Evolutionary conservation across 2,888 invertebrate genomes (phyloP).

Genomic region (Oxyscelio sp.): DNA sequence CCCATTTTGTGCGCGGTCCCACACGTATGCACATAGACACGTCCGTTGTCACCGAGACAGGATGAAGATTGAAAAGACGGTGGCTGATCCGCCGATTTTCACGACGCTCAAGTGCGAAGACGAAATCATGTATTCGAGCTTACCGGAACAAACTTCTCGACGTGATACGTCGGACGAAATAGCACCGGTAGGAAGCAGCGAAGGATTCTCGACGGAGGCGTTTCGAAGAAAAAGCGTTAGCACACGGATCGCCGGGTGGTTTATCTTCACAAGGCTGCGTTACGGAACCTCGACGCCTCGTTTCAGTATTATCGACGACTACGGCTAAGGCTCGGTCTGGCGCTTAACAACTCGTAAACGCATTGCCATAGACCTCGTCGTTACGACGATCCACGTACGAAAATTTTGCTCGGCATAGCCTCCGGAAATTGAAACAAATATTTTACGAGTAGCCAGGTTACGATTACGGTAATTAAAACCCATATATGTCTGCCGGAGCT

Average conservation of each 20-base stretch:
- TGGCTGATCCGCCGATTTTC: slow-evolving; percentile 76
- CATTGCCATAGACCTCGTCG: slow-evolving; percentile 73
- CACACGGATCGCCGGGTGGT: slow-evolving; percentile 75
- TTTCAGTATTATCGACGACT: slow-evolving; percentile 83
- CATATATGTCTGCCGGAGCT: slow-evolving; percentile 53
- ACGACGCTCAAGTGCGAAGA: slow-evolving; percentile 71
- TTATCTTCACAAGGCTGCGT: slow-evolving; percentile 75
- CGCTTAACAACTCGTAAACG: slow-evolving; percentile 85
- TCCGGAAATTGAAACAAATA: slow-evolving; percentile 84
- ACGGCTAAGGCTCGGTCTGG: slow-evolving; percentile 58
- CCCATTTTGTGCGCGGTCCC: slow-evolving; percentile 24
- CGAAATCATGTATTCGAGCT: slow-evolving; percentile 71
- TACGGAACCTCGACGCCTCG: slow-evolving; percentile 81
- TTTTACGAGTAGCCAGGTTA: slow-evolving; percentile 82
- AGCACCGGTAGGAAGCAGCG: slow-evolving; percentile 7
- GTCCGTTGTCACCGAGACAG: slow-evolving; percentile 39
- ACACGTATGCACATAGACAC: slow-evolving; percentile 19
- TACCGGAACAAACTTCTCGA: slow-evolving; percentile 65
- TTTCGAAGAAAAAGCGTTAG: slow-evolving; percentile 74
- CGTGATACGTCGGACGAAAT: slow-evolving; percentile 44
- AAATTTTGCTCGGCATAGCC: slow-evolving; percentile 18
- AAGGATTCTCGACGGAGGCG: slow-evolving; percentile 40
- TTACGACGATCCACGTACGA: slow-evolving; percentile 11
- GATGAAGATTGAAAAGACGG: slow-evolving; percentile 34
- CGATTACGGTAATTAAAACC: slow-evolving; percentile 82